Base-by-base conservation (phyloP, 2,888 invertebrate species). In the Drosophila macrothrix region DNA sequence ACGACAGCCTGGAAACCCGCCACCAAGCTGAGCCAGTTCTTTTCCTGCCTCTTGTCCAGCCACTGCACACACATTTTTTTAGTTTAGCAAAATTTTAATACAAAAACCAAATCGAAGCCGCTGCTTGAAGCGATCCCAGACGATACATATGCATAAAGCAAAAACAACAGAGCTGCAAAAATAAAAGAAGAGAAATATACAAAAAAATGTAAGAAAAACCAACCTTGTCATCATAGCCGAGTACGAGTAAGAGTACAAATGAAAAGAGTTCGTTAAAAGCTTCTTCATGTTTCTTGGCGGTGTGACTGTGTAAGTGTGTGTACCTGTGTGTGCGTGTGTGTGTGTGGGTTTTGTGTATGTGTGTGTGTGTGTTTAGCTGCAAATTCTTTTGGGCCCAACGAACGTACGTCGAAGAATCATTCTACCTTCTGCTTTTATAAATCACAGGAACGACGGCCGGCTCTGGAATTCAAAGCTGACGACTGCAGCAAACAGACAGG, bases 261-360 rank as follows among this genome's bases (percentile, higher is more conserved):
- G 85, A 85, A 88, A 88, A 90, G 88, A 90, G 90, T 90, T 90
- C 88, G 88, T 90, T 88, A 88, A 88, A 88, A 88, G 88, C 88
- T 88, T 90, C 88, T 88, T 90, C 90, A 84, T 88, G 88, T 88
- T 90, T 84, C 84, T 83, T 76, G 56, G 53, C 54, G 52, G 35
- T 59, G 58, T 53, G 28, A 41, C 60, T 67, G 58, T 64, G 16
- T 58, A 10, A 6, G 61, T 62, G 22, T 37, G 39, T 33, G 37
- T 41, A 16, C 25, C 16, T 56, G 49, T 64, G 46, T 66, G 35
- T 59, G 28, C 41, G 29, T 54, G 25, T 58, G 29, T 75, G 22
- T 43, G 25, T 68, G 49, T 31, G 53, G 29, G 29, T n/a, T 31
- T 31, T 50, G 37, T 56, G 37, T 73, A 61, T 58, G 31, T 62